These are phyloP conservation scores for Rhinogobius similis DNA, from an alignment of 2,113 vertebrate species.

Conservation along the genomic window DNA sequence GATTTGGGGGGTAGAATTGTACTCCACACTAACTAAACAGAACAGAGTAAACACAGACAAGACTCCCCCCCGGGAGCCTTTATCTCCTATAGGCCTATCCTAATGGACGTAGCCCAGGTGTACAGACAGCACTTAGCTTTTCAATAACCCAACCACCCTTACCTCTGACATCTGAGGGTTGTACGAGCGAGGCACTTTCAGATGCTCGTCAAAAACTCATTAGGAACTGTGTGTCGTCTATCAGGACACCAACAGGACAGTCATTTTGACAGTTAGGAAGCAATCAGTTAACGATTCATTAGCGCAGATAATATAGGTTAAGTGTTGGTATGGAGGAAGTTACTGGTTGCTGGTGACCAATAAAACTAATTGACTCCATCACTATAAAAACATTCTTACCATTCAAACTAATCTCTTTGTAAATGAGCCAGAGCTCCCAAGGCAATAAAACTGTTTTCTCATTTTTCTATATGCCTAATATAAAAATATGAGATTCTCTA, in stretches of 20 bases:
- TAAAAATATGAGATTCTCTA: constrained; percentile 45
- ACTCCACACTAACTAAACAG: neutral
- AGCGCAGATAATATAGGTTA: constrained; percentile 63
- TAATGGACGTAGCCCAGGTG: constrained; percentile 55
- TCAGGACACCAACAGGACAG: constrained; percentile 41
- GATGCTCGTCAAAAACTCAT: constrained; percentile 40
- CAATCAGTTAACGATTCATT: constrained; percentile 49
- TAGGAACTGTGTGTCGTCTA: constrained; percentile 30
- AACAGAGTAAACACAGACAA: constrained; percentile 10
- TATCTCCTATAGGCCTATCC: constrained; percentile 31
- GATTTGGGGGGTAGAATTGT: neutral
- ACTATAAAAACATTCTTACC: constrained; percentile 1
- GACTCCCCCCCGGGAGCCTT: constrained; percentile 38
- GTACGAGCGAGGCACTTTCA: neutral
- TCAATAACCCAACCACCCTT: constrained; percentile 62
- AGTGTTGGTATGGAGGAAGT: constrained; percentile 39
- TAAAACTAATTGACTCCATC: constrained; percentile 6
- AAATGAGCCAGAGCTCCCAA: constrained; percentile 10
- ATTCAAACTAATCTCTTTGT: constrained; percentile 10
- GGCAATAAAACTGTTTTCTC: constrained; percentile 12
- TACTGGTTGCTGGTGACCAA: constrained; percentile 17
- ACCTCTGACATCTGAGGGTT: constrained; percentile 25
- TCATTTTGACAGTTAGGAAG: constrained; percentile 53
- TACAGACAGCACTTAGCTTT: constrained; percentile 45
- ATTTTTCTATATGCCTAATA: constrained; percentile 39